Evolutionary conservation across 2,888 invertebrate genomes (phyloP).

Genomic region (Drosophila heteroneura): DNA sequence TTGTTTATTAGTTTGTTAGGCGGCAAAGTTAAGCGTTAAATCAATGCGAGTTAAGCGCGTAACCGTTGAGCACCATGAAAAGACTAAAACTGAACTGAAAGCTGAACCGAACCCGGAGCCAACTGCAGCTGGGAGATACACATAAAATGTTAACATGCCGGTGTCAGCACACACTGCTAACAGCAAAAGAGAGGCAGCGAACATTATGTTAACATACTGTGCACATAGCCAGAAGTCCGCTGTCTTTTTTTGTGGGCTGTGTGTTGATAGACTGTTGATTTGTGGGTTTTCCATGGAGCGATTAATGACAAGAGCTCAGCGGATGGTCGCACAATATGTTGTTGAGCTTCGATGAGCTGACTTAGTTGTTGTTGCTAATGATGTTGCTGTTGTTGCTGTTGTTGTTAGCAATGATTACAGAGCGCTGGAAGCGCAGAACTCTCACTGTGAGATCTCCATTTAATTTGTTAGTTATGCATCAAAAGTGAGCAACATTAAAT

Average conservation of each 20-base stretch:
- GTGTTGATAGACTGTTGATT: constrained; percentile 74
- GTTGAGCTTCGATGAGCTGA: constrained; percentile 63
- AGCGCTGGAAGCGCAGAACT: constrained; percentile 41
- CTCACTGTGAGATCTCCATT: constrained; percentile 40
- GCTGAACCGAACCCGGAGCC: constrained; percentile 25
- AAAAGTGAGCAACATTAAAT: constrained; percentile 22
- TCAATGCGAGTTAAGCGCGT: constrained; percentile 38
- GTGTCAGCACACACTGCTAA: constrained; percentile 14
- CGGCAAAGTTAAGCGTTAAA: constrained; percentile 34
- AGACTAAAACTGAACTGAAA: constrained; percentile 71
- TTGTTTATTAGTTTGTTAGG: constrained; percentile 64
- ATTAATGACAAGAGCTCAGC: constrained; percentile 68
- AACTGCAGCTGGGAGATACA: constrained; percentile 43
- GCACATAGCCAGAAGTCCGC: neutral
- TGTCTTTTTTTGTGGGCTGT: constrained; percentile 36
- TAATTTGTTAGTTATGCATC: constrained; percentile 24
- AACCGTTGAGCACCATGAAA: constrained; percentile 69
- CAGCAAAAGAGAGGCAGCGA: constrained; percentile 16
- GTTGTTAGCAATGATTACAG: constrained; percentile 19
- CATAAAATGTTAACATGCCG: constrained; percentile 46
- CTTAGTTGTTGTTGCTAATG: constrained; percentile 27
- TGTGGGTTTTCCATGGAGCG: constrained; percentile 62
- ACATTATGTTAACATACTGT: constrained; percentile 26
- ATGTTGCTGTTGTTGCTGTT: constrained; percentile 8
- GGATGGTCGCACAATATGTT: constrained; percentile 62